Conservation (phyloP, 2,797 vertebrate genomes). For the Cichlasoma orientale region DNA sequence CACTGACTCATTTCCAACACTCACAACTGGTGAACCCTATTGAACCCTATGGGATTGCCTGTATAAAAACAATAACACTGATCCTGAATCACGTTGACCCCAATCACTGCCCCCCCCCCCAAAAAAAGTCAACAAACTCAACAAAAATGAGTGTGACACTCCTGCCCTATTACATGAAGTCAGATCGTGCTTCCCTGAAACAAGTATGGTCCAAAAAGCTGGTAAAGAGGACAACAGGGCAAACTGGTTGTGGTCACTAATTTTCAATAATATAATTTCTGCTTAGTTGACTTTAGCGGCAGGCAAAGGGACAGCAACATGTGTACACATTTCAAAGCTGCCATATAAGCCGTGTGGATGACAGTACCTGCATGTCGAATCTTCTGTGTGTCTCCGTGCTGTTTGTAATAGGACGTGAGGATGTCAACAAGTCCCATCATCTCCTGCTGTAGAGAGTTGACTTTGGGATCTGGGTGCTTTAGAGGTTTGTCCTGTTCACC, state of each 20-base stretch:
- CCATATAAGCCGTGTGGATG: not conserved
- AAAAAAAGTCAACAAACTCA: too few species aligned
- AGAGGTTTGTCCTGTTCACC: conserved; percentile 76
- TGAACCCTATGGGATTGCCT: not conserved
- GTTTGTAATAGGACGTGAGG: conserved; percentile 85
- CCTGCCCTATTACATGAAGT: too few species aligned
- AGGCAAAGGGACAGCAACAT: not conserved
- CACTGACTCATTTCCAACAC: not conserved
- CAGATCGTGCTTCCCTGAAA: not conserved
- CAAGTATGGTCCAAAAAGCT: too few species aligned
- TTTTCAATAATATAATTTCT: not conserved
- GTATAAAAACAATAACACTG: not conserved
- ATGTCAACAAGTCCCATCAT: conserved; percentile 88
- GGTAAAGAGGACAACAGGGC: not conserved
- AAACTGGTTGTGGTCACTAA: not conserved
- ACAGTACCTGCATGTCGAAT: conserved; percentile 54
- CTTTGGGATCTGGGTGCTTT: conserved; percentile 86
- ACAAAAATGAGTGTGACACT: too few species aligned
- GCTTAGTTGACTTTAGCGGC: too few species aligned
- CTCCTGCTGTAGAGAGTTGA: conserved; percentile 90
- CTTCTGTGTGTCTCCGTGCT: conserved; percentile 36
- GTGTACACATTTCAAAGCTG: not conserved
- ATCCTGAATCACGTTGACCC: too few species aligned
- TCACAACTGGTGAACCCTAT: not conserved
- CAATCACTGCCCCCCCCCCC: too few species aligned